Conservation (phyloP, 2,888 invertebrate species). For the Cerceris ruficornis region DNA sequence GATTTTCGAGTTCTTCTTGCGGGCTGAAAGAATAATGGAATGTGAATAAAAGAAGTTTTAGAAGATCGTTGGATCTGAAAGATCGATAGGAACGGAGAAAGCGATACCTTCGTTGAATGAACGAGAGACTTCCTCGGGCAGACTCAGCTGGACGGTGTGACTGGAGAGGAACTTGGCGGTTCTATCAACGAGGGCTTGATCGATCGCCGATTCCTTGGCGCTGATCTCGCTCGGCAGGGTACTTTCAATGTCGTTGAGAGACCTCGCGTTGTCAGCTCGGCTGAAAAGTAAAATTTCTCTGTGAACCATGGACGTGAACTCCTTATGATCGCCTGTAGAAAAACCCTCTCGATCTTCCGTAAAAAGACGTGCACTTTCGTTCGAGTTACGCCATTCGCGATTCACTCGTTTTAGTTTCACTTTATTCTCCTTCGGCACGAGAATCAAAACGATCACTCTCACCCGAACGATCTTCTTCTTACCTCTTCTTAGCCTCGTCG, state of each 20-base stretch:
- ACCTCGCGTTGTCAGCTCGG: slow-evolving; percentile 82
- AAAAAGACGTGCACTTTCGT: neutral
- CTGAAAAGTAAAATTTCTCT: slow-evolving; percentile 64
- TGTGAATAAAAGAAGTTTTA: too few species aligned
- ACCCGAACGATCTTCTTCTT: slow-evolving; percentile 46
- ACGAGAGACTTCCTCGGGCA: slow-evolving; percentile 90
- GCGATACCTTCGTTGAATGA: slow-evolving; percentile 91
- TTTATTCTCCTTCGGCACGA: neutral
- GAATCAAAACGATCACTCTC: neutral
- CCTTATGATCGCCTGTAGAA: neutral
- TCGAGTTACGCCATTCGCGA: neutral
- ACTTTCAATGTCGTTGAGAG: slow-evolving; percentile 85
- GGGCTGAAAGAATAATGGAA: slow-evolving; percentile 66
- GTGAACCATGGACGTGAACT: neutral
- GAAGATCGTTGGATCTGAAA: too few species aligned
- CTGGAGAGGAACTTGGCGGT: slow-evolving; percentile 89
- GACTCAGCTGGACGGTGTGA: slow-evolving; percentile 91
- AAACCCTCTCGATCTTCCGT: neutral
- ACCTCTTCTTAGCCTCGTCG: slow-evolving; percentile 79
- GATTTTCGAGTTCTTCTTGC: slow-evolving; percentile 91
- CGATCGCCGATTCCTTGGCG: slow-evolving; percentile 88
- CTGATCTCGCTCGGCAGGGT: slow-evolving; percentile 87
- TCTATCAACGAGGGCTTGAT: slow-evolving; percentile 88
- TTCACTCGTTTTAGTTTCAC: slow-evolving; percentile 16
- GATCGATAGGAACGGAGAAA: neutral